These are phyloP conservation scores for Drosophila rufa DNA, from an alignment of 1,140 invertebrate species.

Conservation along the genomic window DNA sequence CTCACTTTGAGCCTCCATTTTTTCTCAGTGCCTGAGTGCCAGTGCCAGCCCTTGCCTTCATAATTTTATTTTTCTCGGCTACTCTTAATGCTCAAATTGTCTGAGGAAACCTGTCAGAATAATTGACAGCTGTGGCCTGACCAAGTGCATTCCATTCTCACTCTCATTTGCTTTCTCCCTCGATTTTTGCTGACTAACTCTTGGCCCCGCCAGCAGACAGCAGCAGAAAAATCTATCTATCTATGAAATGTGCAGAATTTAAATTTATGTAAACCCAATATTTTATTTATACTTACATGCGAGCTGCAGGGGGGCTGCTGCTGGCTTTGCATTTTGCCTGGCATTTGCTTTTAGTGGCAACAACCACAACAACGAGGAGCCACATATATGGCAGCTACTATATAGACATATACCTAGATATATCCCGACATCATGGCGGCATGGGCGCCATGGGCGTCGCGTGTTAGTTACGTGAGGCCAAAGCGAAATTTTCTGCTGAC, in stretches of 20 bases:
- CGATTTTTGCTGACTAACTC: constrained; percentile 78
- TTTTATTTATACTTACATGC: constrained; percentile 69
- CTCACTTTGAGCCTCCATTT: background rate
- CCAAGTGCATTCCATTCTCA: constrained; percentile 22
- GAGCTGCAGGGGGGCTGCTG: constrained; percentile 39
- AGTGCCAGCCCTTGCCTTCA: background rate
- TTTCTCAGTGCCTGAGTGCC: background rate
- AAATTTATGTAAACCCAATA: constrained; percentile 79
- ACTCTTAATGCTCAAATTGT: constrained; percentile 45
- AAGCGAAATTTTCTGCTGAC: constrained; percentile 75
- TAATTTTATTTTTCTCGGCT: constrained; percentile 24
- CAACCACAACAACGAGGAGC: constrained; percentile 22
- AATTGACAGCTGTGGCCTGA: constrained; percentile 39
- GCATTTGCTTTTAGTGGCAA: constrained; percentile 69
- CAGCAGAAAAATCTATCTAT: constrained; percentile 6
- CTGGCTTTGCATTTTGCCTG: constrained; percentile 60
- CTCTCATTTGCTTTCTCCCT: constrained; percentile 29
- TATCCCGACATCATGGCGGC: constrained; percentile 28
- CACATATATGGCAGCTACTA: constrained; percentile 14
- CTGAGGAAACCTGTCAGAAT: constrained; percentile 38
- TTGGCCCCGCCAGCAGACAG: constrained; percentile 1
- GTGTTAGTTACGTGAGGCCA: constrained; percentile 70
- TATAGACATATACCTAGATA: constrained; percentile 14
- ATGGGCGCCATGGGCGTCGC: constrained; percentile 54
- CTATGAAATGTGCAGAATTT: constrained; percentile 52